phyloP scores from a whole-genome alignment of 2,113 vertebrate species.

The Sapayoa aenigma region DNA sequence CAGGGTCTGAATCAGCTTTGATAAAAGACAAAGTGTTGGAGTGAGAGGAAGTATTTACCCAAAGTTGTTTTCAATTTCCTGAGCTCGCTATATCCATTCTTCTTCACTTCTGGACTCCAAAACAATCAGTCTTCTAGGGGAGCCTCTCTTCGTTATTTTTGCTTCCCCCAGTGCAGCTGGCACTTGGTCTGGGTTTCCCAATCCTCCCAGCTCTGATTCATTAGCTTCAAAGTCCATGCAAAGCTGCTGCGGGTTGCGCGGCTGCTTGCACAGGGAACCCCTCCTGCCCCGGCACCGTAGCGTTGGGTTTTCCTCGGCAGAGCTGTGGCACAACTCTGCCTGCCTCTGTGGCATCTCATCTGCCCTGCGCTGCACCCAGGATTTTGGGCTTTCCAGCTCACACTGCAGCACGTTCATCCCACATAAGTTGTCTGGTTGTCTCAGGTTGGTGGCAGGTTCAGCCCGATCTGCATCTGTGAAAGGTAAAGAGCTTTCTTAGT shows the following conservation, averaged over 20 bases:
- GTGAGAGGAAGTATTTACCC: constrained; percentile 36
- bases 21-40: constrained; percentile 39
- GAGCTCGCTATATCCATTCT: constrained; percentile 24
- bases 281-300: rapidly evolving
- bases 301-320: background rate
- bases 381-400: background rate
- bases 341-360: background rate
- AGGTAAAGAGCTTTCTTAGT: background rate
- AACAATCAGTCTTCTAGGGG: background rate
- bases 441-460: background rate
- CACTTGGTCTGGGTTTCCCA: constrained; percentile 3
- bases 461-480: background rate
- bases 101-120: background rate
- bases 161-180: background rate
- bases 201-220: background rate
- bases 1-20: background rate
- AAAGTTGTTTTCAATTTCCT: constrained; percentile 61
- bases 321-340: background rate
- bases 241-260: background rate
- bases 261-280: background rate
- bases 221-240: background rate
- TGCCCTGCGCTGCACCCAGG: background rate
- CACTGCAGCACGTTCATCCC: rapidly evolving
- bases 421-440: rapidly evolving
- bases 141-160: background rate